Conservation (phyloP, 1,140 invertebrate species). For the Limonius californicus region DNA sequence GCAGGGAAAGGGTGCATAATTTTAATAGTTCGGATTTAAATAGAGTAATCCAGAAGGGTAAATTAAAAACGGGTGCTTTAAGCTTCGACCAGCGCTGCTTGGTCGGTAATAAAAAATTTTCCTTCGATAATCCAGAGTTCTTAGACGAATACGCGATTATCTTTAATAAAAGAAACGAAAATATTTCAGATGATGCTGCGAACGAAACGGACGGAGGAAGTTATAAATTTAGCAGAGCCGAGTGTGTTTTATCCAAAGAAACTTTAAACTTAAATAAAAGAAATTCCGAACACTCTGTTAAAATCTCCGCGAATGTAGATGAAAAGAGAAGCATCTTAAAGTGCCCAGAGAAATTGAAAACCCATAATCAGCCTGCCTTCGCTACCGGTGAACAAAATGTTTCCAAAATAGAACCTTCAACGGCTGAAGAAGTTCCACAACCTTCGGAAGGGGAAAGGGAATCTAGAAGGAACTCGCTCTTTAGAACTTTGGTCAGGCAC, state of each 20-base stretch:
- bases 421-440: background rate
- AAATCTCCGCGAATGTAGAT: constrained; percentile 29
- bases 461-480: background rate
- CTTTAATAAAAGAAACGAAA: constrained; percentile 37
- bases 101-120: constrained; percentile 41
- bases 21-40: constrained; percentile 40
- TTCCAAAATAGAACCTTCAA: background rate
- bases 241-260: constrained; percentile 42
- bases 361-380: background rate
- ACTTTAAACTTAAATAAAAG: constrained; percentile 44
- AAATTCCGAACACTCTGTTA: constrained; percentile 43
- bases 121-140: constrained; percentile 43
- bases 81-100: constrained; percentile 45
- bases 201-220: background rate
- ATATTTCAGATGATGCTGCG: background rate
- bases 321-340: constrained; percentile 44
- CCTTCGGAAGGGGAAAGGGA: background rate
- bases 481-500: constrained; percentile 18
- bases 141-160: constrained; percentile 43
- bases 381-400: background rate
- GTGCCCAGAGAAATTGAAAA: constrained; percentile 21
- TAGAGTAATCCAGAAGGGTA: constrained; percentile 38
- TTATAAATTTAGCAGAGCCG: constrained; percentile 19
- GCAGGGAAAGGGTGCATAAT: constrained; percentile 50
- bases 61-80: constrained; percentile 38